Evolutionary conservation across 1,140 invertebrate genomes (phyloP), one percentile per base, ranked within the genome.

Genomic region (Brachionus plicatilis): DNA sequence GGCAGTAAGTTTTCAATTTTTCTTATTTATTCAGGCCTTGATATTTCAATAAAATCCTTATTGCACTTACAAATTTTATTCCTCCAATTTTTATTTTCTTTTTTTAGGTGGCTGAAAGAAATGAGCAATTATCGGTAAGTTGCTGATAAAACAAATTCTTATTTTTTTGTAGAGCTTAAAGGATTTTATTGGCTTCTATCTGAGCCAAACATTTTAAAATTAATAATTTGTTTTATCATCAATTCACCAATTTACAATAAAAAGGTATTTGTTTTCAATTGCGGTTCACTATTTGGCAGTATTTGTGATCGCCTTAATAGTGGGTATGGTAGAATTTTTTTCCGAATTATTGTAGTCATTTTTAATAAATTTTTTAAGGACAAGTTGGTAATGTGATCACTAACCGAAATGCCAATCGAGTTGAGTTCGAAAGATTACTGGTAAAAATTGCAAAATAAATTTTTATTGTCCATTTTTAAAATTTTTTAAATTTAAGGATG

Each of bases 311-410:
- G 72, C 66, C n/a, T 60, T 79, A 41, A 85, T 78, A 68, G 60
- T 75, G 43, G 66, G 50, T 72, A 72, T 20, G 68, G 43, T 11
- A 12, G 8, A n/a, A 29, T 70, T 70, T 37, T 43, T 41, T 45
- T 66, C 29, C 29, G 12, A 41, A n/a, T n/a, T 45, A 29, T 29
- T 80, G 80, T 43, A 27, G 33, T 37, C 33, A 41, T 70, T 70
- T 70, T 29, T 5, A 41, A 14, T 37, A 1, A 37, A 37, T 37
- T 37, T 37, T 37, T 37, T 37, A 7, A 72, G 68, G 68, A 76
- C 96, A 98, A 92, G 96, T 98, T 45, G 96, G 96, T 82, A 97
- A 97, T 90, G 95, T 97, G 86, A 97, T 97, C 87, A 97, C 95
- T 4, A 98, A 98, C 90, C 92, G 95, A 85, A 98, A 97, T 89